Evolutionary conservation across 2,113 vertebrate species (phyloP).

Genomic region (Rhinolophus sinicus): DNA sequence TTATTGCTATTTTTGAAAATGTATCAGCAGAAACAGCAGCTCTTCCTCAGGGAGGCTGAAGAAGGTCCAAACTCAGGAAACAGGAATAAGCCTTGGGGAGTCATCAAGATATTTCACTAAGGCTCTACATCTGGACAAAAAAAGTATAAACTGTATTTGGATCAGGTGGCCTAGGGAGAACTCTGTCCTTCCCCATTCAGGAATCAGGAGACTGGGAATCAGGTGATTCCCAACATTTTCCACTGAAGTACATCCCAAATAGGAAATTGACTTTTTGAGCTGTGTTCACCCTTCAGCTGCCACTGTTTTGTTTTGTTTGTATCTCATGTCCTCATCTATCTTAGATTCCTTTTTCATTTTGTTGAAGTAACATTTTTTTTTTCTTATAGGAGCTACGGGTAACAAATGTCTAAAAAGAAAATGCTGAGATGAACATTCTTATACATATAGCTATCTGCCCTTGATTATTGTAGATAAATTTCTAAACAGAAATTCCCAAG

Average conservation of each 20-base stretch:
- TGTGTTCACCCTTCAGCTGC: not conserved
- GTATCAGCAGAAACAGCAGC: constrained; percentile 29
- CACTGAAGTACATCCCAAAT: not conserved
- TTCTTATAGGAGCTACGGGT: not conserved
- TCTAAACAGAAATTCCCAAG: constrained; percentile 26
- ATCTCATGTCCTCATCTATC: not conserved
- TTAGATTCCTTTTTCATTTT: constrained; percentile 7
- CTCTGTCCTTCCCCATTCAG: not conserved
- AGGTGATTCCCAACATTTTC: not conserved
- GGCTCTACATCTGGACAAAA: not conserved
- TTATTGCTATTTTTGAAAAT: not conserved
- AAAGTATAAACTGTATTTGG: not conserved
- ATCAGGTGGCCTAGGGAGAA: not conserved
- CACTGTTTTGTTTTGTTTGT: not conserved
- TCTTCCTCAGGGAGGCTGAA: not conserved
- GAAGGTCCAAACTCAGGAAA: not conserved
- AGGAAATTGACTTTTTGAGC: not conserved
- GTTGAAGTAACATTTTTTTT: constrained; percentile 37
- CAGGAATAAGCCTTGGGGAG: not conserved
- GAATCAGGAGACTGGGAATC: not conserved
- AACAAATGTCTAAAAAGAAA: constrained; percentile 21
- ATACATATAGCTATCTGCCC: not conserved
- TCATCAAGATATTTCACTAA: not conserved
- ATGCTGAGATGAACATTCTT: constrained; percentile 3
- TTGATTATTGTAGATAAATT: constrained; percentile 31